Evolutionary conservation across 2,888 invertebrate genomes (phyloP), one percentile per base, ranked within the genome.

Genomic region (Notodonta dromedarius): DNA sequence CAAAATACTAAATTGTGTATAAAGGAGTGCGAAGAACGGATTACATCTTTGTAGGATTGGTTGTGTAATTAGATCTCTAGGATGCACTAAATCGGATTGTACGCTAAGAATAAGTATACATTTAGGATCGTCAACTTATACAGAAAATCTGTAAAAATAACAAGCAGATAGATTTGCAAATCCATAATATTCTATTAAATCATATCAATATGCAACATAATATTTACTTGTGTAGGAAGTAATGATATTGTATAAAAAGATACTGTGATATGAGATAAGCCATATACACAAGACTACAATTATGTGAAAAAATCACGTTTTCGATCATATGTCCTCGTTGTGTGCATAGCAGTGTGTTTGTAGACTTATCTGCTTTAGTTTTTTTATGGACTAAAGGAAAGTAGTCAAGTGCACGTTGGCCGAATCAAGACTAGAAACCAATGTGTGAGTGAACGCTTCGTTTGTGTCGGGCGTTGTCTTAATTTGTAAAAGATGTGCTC

Each of bases 221-320:
- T 16, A n/a, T 44, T 4, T 48, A 54, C 14, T 48, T 39, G n/a
- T 24, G 24, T 24, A 24, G 24, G 24, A 24, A 24, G 24, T 52
- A 46, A 46, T 48, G 8, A 14, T 48, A 39, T 54, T 39, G 32
- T 48, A 48, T 46, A 69, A 84, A 76, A 80, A 71, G 53, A 80
- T 83, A 80, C 87, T 87, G 87, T 87, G 87, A 87, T 87, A 87
- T 80, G 74, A 77, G 74, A 82, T 78, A 76, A 76, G 80, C 74
- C 77, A 74, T 65, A 58, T 54, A 59, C 32, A 51, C 14, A 55
- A 24, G 24, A 24, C 24, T 24, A 1, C 24, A 24, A 24, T 24
- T 24, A 24, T 60, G 35, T 35, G 11, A 52, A 12, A 53, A 50
- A 57, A 52, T 46, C 44, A 58, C 55, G 48, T 16, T 48, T 48